Conservation (phyloP, 1,140 invertebrate species). For the Drosophila takahashii region DNA sequence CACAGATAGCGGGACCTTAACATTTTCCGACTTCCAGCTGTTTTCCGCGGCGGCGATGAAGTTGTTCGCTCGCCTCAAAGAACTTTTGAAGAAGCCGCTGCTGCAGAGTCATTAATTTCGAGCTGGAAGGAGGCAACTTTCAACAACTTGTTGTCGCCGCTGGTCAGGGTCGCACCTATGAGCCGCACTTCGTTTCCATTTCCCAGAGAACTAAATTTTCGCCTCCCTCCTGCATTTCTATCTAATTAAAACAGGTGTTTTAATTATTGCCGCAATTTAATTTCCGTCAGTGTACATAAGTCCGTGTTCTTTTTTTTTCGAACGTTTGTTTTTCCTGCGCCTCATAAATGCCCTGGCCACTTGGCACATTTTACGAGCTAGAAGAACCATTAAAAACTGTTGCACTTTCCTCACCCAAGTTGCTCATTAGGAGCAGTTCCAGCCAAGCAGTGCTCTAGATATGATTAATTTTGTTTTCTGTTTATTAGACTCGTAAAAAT, state of each 20-base stretch:
- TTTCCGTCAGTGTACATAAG: constrained; percentile 35
- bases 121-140: constrained; percentile 54
- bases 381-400: constrained; percentile 71
- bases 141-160: constrained; percentile 54
- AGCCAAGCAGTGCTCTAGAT: constrained; percentile 64
- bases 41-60: constrained; percentile 47
- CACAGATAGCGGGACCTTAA: constrained; percentile 48
- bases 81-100: constrained; percentile 66
- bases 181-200: constrained; percentile 1
- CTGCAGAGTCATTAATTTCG: constrained; percentile 64
- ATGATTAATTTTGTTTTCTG: constrained; percentile 74
- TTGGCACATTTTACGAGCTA: constrained; percentile 76
- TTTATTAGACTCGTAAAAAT: constrained; percentile 74
- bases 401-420: constrained; percentile 63
- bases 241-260: constrained; percentile 83
- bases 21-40: constrained; percentile 67
- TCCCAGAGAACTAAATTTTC: constrained; percentile 25
- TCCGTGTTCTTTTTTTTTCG: not conserved
- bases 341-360: constrained; percentile 63
- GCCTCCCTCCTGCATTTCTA: constrained; percentile 56
- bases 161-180: constrained; percentile 36
- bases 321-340: constrained; percentile 20
- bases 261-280: constrained; percentile 81
- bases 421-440: constrained; percentile 66
- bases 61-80: constrained; percentile 53